These are phyloP conservation scores for Darevskia nairensis DNA, from an alignment of 2,797 vertebrate genomes.

Conservation along the genomic window DNA sequence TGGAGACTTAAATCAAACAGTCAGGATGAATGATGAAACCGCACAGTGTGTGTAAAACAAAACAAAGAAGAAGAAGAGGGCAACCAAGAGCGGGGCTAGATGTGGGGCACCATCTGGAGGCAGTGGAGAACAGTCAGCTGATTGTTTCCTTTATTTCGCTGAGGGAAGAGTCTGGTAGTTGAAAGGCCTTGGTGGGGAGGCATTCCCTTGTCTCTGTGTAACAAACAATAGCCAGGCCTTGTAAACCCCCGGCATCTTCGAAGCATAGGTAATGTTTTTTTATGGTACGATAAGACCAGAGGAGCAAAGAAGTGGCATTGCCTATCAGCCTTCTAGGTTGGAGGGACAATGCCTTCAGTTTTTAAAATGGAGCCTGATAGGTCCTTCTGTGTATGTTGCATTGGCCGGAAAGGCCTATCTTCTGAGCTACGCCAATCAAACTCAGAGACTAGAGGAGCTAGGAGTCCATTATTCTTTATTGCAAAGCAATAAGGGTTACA, in stretches of 20 bases:
- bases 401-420: no score
- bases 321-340: neutral
- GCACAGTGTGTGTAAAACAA: conserved; percentile 61
- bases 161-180: conserved; percentile 59
- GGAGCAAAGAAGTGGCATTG: neutral
- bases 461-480: no score
- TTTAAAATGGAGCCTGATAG: neutral
- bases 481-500: no score
- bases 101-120: conserved; percentile 76
- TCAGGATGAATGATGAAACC: conserved; percentile 59
- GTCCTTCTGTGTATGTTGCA: neutral
- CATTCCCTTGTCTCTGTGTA: conserved; percentile 38
- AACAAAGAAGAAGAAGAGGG: conserved; percentile 35
- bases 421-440: no score
- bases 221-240: conserved; percentile 19
- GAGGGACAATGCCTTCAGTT: neutral
- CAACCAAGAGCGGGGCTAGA: conserved; percentile 2
- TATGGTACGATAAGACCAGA: neutral
- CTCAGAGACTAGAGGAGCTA: no score
- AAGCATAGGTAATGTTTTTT: conserved; percentile 3
- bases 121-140: conserved; percentile 76
- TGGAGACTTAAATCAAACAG: conserved; percentile 64
- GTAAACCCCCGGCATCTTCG: neutral
- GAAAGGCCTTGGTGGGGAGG: conserved; percentile 52
- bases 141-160: conserved; percentile 70